Conservation (phyloP, 2,888 invertebrate genomes). For the Trichopria drosophilae region DNA sequence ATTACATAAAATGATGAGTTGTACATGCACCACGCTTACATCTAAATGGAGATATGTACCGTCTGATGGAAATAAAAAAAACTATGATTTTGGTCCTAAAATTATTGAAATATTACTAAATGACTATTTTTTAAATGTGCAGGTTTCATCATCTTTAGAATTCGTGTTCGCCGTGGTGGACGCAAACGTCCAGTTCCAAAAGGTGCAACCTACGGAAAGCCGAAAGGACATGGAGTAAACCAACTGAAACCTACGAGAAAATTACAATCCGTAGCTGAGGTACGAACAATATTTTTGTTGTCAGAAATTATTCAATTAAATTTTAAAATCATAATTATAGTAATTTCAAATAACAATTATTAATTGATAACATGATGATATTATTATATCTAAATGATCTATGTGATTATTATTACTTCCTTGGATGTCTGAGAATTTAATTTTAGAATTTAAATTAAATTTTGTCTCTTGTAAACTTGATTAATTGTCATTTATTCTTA, state of each 20-base stretch:
- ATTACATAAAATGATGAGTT: constrained; percentile 49
- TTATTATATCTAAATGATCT: too few relatives aligned
- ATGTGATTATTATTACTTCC: too few relatives aligned
- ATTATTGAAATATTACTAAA: too few relatives aligned
- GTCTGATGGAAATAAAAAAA: constrained; percentile 35
- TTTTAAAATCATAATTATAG: neutral
- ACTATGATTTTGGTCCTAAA: too few relatives aligned
- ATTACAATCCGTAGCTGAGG: constrained; percentile 96
- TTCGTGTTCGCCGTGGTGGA: constrained; percentile 97
- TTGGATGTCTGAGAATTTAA: too few relatives aligned
- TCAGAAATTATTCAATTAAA: too few relatives aligned
- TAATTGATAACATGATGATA: too few relatives aligned
- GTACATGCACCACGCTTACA: constrained; percentile 58
- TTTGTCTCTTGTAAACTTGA: too few relatives aligned
- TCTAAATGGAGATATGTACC: constrained; percentile 46
- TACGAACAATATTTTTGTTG: constrained; percentile 57
- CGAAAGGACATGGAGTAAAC: constrained; percentile 98
- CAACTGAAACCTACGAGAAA: constrained; percentile 95
- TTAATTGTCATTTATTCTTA: too few relatives aligned
- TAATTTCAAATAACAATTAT: too few relatives aligned
- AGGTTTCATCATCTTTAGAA: constrained; percentile 96
- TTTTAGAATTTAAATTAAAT: too few relatives aligned
- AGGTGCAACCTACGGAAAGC: constrained; percentile 98
- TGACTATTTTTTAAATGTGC: constrained; percentile 15
- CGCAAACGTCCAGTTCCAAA: constrained; percentile 99